Conservation (phyloP, 1,140 invertebrate genomes). For the Glossosoma conforme region DNA sequence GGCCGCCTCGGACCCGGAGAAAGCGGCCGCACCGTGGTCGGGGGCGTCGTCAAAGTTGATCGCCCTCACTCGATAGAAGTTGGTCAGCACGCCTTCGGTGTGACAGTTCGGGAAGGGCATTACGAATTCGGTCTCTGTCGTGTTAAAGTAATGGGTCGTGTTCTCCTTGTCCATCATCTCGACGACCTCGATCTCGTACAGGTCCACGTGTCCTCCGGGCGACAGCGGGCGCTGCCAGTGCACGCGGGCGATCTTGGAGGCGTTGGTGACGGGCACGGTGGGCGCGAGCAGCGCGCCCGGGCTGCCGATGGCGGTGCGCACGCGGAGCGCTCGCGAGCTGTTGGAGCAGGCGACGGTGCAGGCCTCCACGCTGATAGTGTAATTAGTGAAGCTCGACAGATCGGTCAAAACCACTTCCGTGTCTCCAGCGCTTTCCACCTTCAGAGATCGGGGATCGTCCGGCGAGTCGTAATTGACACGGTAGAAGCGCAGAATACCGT, state of each 20-base stretch:
- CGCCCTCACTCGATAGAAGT: slow-evolving; percentile 40
- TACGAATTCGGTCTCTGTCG: slow-evolving; percentile 36
- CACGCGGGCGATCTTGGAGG: slow-evolving; percentile 48
- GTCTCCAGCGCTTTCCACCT: slow-evolving; percentile 34
- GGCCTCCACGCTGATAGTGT: slow-evolving; percentile 61
- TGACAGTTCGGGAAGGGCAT: slow-evolving; percentile 37
- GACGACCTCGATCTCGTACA: slow-evolving; percentile 51
- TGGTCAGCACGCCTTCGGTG: slow-evolving; percentile 34
- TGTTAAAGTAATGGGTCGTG: slow-evolving; percentile 36
- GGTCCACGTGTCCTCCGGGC: slow-evolving; percentile 57
- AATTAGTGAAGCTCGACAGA: slow-evolving; percentile 54
- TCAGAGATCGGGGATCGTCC: slow-evolving; percentile 20
- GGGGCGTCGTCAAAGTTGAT: slow-evolving; percentile 43
- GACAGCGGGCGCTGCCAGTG: slow-evolving; percentile 44
- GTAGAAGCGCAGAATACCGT: slow-evolving; percentile 71
- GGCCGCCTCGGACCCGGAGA: slow-evolving; percentile 31
- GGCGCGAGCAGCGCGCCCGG: slow-evolving; percentile 52
- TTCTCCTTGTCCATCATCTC: slow-evolving; percentile 37
- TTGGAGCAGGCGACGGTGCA: slow-evolving; percentile 66
- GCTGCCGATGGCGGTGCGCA: slow-evolving; percentile 56
- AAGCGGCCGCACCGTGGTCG: slow-evolving; percentile 36
- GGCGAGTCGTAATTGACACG: slow-evolving; percentile 52
- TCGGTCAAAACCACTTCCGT: slow-evolving; percentile 36
- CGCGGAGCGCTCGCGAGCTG: slow-evolving; percentile 40
- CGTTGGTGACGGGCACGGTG: slow-evolving; percentile 40